phyloP scores from a whole-genome alignment of 2,888 invertebrate species.

The Caenorhabditis sp. region DNA sequence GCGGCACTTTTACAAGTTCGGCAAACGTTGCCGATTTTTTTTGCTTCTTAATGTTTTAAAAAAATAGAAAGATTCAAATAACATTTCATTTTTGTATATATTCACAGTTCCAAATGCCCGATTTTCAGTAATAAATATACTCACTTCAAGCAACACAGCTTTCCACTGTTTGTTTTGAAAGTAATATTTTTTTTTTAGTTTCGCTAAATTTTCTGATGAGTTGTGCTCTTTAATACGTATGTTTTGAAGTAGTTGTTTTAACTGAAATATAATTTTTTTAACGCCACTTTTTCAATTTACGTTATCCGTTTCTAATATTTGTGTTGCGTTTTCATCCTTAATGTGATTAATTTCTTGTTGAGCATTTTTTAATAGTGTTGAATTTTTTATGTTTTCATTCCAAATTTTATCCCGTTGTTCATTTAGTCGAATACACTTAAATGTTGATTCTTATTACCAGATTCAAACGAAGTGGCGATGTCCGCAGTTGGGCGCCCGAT shows the following conservation, averaged over 20 bases:
- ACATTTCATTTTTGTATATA: too few relatives aligned
- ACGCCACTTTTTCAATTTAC: constrained; percentile 18
- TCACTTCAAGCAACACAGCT: constrained; percentile 26
- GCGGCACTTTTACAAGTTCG: too few relatives aligned
- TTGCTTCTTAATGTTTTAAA: too few relatives aligned
- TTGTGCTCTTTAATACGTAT: too few relatives aligned
- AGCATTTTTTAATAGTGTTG: constrained; percentile 34
- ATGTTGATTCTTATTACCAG: neutral
- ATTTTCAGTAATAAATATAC: neutral
- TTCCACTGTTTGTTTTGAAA: constrained; percentile 15
- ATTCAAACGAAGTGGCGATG: too few relatives aligned
- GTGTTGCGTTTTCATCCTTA: constrained; percentile 38
- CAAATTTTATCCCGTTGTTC: constrained; percentile 61
- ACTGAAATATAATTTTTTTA: constrained; percentile 24
- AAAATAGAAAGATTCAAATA: too few relatives aligned
- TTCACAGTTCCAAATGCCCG: too few relatives aligned
- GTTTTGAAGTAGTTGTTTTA: constrained; percentile 27
- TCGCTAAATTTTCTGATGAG: constrained; percentile 23
- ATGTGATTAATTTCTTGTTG: constrained; percentile 60
- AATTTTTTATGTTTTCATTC: constrained; percentile 60
- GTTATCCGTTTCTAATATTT: constrained; percentile 40
- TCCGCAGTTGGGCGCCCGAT: too few relatives aligned
- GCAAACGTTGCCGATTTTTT: too few relatives aligned
- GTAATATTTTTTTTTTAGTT: constrained; percentile 43
- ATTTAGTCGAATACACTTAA: constrained; percentile 67